phyloP scores from a whole-genome alignment of 92 coral and sea anemone genomes.

The Scolanthus callimorphus region DNA sequence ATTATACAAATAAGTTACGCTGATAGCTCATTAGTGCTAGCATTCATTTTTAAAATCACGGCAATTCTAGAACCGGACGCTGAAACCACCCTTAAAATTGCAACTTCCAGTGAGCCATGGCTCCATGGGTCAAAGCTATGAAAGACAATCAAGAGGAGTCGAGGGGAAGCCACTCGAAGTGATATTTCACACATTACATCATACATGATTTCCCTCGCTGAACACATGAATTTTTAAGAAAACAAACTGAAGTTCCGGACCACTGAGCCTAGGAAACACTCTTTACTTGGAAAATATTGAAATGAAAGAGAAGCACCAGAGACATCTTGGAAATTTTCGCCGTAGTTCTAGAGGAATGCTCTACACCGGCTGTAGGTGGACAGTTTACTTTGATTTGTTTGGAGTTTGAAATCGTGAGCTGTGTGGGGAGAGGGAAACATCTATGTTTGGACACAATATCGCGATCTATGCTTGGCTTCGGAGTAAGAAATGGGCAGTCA shows the following conservation, averaged over 20 bases:
- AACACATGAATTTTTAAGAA: conserved; percentile 76
- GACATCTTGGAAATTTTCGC: background rate
- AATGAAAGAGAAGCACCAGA: conserved; percentile 28
- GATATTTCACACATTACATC: conserved; percentile 84
- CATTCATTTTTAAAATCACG: conserved; percentile 3
- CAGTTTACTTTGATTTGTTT: no score
- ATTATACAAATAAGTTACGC: conserved; percentile 11
- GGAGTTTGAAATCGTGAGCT: no score
- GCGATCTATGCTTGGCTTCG: conserved; percentile 42
- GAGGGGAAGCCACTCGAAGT: conserved; percentile 7
- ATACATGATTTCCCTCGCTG: conserved; percentile 62
- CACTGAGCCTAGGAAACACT: conserved; percentile 5
- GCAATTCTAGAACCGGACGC: no score
- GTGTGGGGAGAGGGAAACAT: no score
- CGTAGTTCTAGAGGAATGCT: background rate
- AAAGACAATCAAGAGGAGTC: no score
- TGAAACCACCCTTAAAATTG: no score
- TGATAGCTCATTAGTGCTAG: conserved; percentile 1
- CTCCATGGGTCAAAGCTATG: no score
- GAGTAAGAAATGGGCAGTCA: no score
- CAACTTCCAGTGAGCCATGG: no score
- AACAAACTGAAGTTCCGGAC: conserved; percentile 38
- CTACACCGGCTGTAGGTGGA: no score
- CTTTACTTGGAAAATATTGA: no score
- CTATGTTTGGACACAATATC: conserved; percentile 11